Percentiles rank a stretch among this genome's conserved stretches.
These are phyloP conservation scores for Rafetus swinhoei DNA, from an alignment of 2,113 vertebrate species.

Conservation along the genomic window DNA sequence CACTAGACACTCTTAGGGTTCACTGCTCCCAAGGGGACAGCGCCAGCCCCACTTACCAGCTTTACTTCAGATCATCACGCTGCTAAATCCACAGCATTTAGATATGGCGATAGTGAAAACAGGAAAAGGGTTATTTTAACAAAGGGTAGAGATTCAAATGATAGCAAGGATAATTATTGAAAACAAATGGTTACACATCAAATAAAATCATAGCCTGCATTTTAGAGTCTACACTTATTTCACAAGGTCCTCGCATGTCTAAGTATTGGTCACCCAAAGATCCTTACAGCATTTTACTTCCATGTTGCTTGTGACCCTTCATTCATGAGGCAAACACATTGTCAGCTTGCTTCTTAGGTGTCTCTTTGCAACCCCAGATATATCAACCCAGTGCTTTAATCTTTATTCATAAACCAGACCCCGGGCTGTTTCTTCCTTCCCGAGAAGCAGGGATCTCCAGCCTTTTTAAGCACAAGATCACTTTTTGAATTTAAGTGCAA, in stretches of 20 bases:
- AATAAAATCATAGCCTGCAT: not conserved
- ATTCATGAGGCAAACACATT: not conserved
- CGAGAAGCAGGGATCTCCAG: too few relatives aligned
- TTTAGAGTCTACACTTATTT: not conserved
- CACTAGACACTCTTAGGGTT: not conserved
- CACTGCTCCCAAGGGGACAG: not conserved
- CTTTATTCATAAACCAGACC: not conserved
- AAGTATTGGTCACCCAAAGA: not conserved
- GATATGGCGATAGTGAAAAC: not conserved
- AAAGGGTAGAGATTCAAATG: not conserved
- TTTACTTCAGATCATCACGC: not conserved
- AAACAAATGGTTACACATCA: too few relatives aligned
- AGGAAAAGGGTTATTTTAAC: not conserved
- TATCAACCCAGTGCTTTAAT: not conserved
- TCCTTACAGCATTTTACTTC: not conserved
- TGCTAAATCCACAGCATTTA: not conserved
- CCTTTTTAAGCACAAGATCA: too few relatives aligned
- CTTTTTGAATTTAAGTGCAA: too few relatives aligned
- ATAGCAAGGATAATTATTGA: too few relatives aligned
- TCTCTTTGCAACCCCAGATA: not conserved
- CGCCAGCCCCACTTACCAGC: not conserved
- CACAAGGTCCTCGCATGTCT: not conserved
- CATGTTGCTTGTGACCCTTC: not conserved
- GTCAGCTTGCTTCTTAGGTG: not conserved
- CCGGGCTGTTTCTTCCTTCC: not conserved